Evolutionary conservation across 2,888 invertebrate species (phyloP).

Genomic region (Lasiommata megera): DNA sequence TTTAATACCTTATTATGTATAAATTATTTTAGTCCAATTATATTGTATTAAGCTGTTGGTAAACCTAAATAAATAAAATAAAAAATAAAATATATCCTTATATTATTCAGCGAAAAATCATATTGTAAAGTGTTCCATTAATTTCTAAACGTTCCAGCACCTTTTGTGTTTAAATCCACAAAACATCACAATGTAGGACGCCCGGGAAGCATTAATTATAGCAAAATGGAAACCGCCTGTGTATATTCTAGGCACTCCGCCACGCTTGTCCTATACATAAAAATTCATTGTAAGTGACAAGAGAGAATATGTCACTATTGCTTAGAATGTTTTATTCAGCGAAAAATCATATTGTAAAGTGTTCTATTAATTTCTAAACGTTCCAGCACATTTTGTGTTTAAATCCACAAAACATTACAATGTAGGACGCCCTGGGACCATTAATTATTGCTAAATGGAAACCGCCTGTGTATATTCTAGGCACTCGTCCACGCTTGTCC

Average conservation of each 20-base stretch:
- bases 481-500: background rate
- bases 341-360: slow-evolving; percentile 1
- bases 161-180: slow-evolving; percentile 8
- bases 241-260: background rate
- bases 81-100: background rate
- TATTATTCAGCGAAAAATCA: slow-evolving; percentile 6
- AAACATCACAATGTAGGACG: slow-evolving; percentile 3
- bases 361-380: slow-evolving; percentile 5
- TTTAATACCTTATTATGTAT: too few species aligned
- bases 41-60: too few species aligned
- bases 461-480: background rate
- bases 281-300: background rate
- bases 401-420: slow-evolving; percentile 4
- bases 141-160: background rate
- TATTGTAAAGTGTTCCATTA: slow-evolving; percentile 7
- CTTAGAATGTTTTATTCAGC: slow-evolving; percentile 6
- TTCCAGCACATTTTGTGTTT: slow-evolving; percentile 4
- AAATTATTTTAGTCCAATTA: too few species aligned
- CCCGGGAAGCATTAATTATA: slow-evolving; percentile 5
- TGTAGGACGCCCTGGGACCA: background rate
- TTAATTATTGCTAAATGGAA: slow-evolving; percentile 8
- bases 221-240: slow-evolving; percentile 1
- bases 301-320: background rate
- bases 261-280: slow-evolving; percentile 2
- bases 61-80: too few species aligned